Conservation (phyloP, 2,888 invertebrate genomes). For the Campoplex capitator region DNA sequence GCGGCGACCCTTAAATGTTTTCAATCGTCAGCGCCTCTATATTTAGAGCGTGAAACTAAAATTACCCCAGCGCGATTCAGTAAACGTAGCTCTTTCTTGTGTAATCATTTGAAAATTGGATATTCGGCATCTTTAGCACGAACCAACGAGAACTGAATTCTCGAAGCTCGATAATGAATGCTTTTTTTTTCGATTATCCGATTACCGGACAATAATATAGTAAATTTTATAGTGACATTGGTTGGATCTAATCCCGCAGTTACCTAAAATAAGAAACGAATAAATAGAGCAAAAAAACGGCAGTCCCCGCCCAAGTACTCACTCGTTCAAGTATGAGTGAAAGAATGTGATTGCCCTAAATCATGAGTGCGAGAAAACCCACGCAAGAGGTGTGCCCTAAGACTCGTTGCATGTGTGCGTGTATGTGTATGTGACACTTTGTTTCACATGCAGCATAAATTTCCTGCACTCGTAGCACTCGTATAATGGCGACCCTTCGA, state of each 20-base stretch:
- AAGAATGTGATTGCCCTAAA: constrained; percentile 11
- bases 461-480: constrained; percentile 15
- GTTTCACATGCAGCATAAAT: constrained; percentile 14
- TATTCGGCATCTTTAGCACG: background rate
- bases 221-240: background rate
- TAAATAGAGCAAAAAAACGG: background rate
- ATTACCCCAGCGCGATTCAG: background rate
- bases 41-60: background rate
- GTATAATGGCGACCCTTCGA: constrained; percentile 78
- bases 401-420: background rate
- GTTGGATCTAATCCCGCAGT: background rate
- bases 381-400: constrained; percentile 11
- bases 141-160: background rate
- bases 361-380: constrained; percentile 10
- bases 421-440: constrained; percentile 9
- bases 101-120: background rate
- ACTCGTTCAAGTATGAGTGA: background rate
- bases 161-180: background rate
- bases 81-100: background rate
- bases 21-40: background rate
- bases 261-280: background rate
- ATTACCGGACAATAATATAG: background rate
- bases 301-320: constrained; percentile 9
- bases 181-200: background rate
- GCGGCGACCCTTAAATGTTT: background rate